phyloP scores from a whole-genome alignment of 2,888 invertebrate genomes.

The Drosophila falleni region DNA sequence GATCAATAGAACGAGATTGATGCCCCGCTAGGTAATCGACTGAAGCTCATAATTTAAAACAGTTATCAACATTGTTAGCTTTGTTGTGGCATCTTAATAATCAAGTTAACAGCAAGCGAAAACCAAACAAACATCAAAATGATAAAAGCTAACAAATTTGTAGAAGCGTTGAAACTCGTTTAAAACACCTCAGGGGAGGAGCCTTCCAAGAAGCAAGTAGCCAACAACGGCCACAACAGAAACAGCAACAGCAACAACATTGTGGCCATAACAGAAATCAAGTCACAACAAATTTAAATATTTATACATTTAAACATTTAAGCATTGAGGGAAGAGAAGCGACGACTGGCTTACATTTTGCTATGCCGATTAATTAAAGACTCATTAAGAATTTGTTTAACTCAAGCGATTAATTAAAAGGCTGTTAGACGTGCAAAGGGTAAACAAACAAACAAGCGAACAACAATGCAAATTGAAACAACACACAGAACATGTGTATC shows the following conservation, averaged over 20 bases:
- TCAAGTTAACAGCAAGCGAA: conserved; percentile 41
- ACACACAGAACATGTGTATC: conserved; percentile 44
- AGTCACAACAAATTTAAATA: conserved; percentile 70
- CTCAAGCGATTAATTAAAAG: conserved; percentile 74
- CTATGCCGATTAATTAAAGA: conserved; percentile 79
- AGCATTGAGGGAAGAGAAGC: conserved; percentile 28
- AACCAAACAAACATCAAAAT: conserved; percentile 31
- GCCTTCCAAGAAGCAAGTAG: conserved; percentile 37
- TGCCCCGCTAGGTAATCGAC: conserved; percentile 2
- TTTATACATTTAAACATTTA: conserved; percentile 21
- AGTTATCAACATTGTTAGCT: conserved; percentile 43
- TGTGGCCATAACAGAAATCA: conserved; percentile 60
- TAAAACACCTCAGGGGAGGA: conserved; percentile 78
- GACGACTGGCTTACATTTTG: conserved; percentile 56
- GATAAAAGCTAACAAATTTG: conserved; percentile 48
- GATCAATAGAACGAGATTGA: not conserved
- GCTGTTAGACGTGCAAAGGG: conserved; percentile 63
- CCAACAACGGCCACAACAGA: conserved; percentile 14
- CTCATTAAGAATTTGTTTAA: conserved; percentile 79
- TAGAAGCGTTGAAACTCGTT: conserved; percentile 71
- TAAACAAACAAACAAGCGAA: conserved; percentile 35
- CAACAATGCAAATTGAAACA: conserved; percentile 24
- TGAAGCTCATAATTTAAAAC: conserved; percentile 31
- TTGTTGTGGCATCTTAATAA: conserved; percentile 52
- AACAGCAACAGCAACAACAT: conserved; percentile 13